Base-by-base conservation (phyloP, 1,140 invertebrate genomes). In the Tachypleus tridentatus region DNA sequence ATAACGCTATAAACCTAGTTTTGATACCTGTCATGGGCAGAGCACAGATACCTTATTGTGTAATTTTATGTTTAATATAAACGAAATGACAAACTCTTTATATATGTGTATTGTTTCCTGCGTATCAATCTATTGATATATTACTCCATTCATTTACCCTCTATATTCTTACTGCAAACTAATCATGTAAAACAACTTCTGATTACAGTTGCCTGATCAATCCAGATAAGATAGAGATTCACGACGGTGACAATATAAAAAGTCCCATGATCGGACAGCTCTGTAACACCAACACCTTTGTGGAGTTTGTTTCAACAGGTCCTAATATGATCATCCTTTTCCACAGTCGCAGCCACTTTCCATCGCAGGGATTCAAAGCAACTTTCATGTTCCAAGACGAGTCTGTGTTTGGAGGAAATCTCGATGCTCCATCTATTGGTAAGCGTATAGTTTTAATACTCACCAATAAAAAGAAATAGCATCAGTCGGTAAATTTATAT, bases 361-460 rank as follows among this genome's bases (percentile, higher is more conserved):
- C 88, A 0, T 86, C 87, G 49, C 87, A 89, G 72, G 89, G 90
- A 57, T 92, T 93, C 77, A 87, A 88, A 74, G 88, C 87, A 51
- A 86, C 80, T 72, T 91, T 85, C 76, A 84, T 88, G 72, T 91
- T 91, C 74, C 64, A 70, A n/a, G 62, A 66, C 54, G 51, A 54
- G 53, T 29, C 29, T 29, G 29, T 29, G 29, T 29, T 29, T 29
- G 29, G 29, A 29, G 29, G 29, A 29, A 29, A 29, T 29, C 29
- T 29, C 29, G 29, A 29, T 2, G 29, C 29, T 29, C 29, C 29
- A 29, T 29, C 29, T 29, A 29, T 29, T 29, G 29, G 29, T 29
- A 29, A 29, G 29, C 29, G 29, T 29, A 29, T 29, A 29, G 29
- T 29, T 29, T 29, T 29, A 29, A 29, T 29, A 29, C 29, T 29